A percentile compares a stretch with the other conserved stretches of the same genome.
Evolutionary conservation across 2,113 vertebrate genomes (phyloP).

Genomic region (Alethe castanea): DNA sequence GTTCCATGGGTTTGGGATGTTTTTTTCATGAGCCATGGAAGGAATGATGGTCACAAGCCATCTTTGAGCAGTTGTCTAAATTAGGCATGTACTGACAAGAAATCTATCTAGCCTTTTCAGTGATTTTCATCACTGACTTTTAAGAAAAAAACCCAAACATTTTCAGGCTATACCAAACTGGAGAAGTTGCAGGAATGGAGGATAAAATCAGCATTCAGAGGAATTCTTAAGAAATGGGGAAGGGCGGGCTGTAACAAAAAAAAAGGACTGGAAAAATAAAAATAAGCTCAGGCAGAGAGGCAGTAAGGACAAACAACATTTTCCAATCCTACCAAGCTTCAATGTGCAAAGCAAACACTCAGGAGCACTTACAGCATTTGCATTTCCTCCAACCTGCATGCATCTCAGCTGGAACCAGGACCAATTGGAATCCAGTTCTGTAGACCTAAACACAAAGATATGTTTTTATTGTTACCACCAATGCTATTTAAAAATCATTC

Average conservation of each 20-base stretch:
- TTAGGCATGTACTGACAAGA: background rate
- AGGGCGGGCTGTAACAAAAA: background rate
- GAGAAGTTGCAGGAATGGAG: background rate
- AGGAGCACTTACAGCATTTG: constrained; percentile 81
- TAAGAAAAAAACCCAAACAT: background rate
- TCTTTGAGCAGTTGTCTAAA: background rate
- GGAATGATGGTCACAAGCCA: background rate
- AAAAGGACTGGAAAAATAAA: background rate
- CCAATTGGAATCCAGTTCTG: constrained; percentile 96
- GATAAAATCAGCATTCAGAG: background rate
- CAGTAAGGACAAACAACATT: background rate
- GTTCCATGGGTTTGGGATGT: background rate
- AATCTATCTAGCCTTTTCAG: background rate
- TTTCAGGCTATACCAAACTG: background rate
- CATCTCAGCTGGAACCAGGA: constrained; percentile 96
- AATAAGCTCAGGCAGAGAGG: background rate
- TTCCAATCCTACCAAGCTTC: background rate
- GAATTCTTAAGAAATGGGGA: background rate
- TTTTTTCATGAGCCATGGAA: background rate
- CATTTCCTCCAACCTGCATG: constrained; percentile 98
- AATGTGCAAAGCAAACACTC: background rate
- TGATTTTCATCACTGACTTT: background rate
- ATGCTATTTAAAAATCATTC: background rate
- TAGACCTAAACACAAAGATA: constrained; percentile 80
- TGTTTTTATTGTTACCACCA: background rate